A percentile compares a stretch with the other conserved stretches of the same genome.
These are phyloP conservation scores for Dastarcus helophoroides DNA, from an alignment of 2,888 invertebrate species.

Conservation along the genomic window DNA sequence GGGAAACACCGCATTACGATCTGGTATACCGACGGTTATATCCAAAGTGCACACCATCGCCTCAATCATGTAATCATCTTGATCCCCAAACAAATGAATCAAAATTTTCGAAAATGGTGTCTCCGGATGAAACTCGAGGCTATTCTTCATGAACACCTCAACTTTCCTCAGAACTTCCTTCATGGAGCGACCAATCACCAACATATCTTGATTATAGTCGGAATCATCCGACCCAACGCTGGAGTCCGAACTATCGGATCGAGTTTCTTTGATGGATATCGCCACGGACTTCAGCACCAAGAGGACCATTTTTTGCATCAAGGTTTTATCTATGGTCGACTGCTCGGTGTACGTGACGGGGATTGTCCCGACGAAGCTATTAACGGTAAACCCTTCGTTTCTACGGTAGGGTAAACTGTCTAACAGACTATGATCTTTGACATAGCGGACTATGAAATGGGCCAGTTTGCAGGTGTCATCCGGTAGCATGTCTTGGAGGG, in stretches of 20 bases:
- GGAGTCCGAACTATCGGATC: slow-evolving; percentile 72
- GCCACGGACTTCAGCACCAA: slow-evolving; percentile 80
- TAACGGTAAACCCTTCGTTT: slow-evolving; percentile 33
- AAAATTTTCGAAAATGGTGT: slow-evolving; percentile 80
- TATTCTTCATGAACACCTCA: slow-evolving; percentile 69
- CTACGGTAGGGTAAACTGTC: slow-evolving; percentile 39
- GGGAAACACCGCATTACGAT: slow-evolving; percentile 68
- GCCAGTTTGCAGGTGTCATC: slow-evolving; percentile 82
- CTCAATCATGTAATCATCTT: slow-evolving; percentile 83
- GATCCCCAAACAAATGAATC: slow-evolving; percentile 78
- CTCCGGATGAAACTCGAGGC: slow-evolving; percentile 77
- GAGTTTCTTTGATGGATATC: slow-evolving; percentile 79
- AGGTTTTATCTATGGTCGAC: slow-evolving; percentile 54
- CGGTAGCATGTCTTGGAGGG: slow-evolving; percentile 75
- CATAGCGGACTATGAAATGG: slow-evolving; percentile 73
- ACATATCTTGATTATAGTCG: slow-evolving; percentile 82
- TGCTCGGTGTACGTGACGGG: slow-evolving; percentile 27
- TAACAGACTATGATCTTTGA: slow-evolving; percentile 70
- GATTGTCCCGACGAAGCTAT: slow-evolving; percentile 35
- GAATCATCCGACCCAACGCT: slow-evolving; percentile 76
- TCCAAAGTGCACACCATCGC: slow-evolving; percentile 86
- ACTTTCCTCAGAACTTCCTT: slow-evolving; percentile 71
- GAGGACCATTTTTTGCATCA: slow-evolving; percentile 78
- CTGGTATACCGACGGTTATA: slow-evolving; percentile 75
- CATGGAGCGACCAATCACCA: slow-evolving; percentile 75